Percentiles rank a stretch among this genome's conserved stretches.
Conservation (phyloP, 2,113 vertebrate species). For the Lichenostomus cassidix region DNA sequence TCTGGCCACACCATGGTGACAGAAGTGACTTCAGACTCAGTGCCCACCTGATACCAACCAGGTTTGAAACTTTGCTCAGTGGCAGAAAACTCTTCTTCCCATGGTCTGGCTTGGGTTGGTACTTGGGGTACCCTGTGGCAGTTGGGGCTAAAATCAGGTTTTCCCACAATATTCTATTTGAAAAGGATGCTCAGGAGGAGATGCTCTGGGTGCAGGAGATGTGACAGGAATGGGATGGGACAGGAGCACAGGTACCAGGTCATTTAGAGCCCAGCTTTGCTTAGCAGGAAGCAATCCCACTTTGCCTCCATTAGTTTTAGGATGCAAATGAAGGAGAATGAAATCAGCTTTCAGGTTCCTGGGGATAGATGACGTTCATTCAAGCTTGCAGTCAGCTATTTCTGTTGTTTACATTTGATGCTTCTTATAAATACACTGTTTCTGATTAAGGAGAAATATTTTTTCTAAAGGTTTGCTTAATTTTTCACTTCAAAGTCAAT, state of each 20-base stretch:
- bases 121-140: accelerated
- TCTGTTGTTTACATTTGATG: slow-evolving; percentile 48
- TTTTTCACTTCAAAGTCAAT: slow-evolving; percentile 64
- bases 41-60: neutral
- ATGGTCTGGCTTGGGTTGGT: neutral
- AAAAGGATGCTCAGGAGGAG: neutral
- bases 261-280: neutral
- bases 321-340: neutral
- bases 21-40: neutral
- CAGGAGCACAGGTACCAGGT: neutral
- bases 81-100: neutral
- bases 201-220: neutral
- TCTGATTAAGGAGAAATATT: slow-evolving; percentile 10
- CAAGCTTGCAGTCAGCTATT: neutral
- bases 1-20: accelerated
- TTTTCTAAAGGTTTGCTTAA: slow-evolving; percentile 20
- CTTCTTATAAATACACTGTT: neutral
- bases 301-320: neutral
- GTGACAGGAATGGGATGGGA: neutral
- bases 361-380: neutral
- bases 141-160: neutral
- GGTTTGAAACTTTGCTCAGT: neutral
- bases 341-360: neutral
- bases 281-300: neutral
- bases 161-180: neutral